Base-by-base conservation (phyloP, 1,140 invertebrate species). In the Psilanteris sp. region DNA sequence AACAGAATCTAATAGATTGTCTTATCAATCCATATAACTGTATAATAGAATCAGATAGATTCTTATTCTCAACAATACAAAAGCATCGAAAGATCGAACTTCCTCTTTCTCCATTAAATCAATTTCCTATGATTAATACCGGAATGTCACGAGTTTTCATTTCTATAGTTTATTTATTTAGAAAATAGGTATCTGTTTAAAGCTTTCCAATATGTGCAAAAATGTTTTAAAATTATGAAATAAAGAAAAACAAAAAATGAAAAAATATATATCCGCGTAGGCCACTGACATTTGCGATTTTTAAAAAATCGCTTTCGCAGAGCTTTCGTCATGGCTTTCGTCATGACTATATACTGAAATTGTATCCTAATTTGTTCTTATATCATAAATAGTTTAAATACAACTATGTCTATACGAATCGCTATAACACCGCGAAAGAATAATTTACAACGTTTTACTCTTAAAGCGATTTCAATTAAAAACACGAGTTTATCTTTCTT, bases 111-210 rank as follows among this genome's bases (percentile, higher is more conserved):
- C 75, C 73, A 70, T 78, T 80, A 73, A 80, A 84, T 79, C 79
- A 79, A 64, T 75, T 78, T 77, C 61, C 50, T 81, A 82, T 39
- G 46, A 79, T 79, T 80, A 80, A 85, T 83, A 86, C 76, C 80
- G 83, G 84, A 87, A 86, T 87, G 83, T 86, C 48, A 75, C 72
- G 76, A 85, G 81, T 83, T 74, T 78, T 55, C 29, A 29, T 34
- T 66, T 54, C 7, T 59, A 13, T 61, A 26, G 29, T 26, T 61
- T 62, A 9, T 18, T 37, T 18, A 9, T 37, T 20, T 20, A 20
- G 18, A 20, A 20, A n/a, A 10, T 34, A 11, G 10, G 5, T 14
- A 43, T 55, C 29, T 20, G 18, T 20, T 20, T 5, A 20, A 20
- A 20, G 18, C 18, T 5, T 20, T 20, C 18, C 18, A 20, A 75